Percentiles rank a stretch among this genome's conserved stretches.
Evolutionary conservation across 2,113 vertebrate species (phyloP).

Genomic region (Ochotona curzoniae): DNA sequence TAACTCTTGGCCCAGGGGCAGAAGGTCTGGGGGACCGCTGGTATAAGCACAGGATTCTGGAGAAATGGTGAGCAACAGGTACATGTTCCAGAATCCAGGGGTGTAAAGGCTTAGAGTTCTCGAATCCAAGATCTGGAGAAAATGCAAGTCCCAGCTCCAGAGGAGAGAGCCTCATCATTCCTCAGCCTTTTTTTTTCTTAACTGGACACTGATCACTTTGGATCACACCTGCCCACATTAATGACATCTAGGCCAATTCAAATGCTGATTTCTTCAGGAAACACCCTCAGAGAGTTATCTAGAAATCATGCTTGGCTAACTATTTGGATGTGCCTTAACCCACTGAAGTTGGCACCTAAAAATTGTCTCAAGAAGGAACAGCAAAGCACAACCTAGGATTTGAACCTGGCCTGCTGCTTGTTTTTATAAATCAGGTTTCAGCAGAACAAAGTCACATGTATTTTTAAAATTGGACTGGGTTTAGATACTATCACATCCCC

Average conservation of each 20-base stretch:
- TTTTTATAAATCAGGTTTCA: background rate
- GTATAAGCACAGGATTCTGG: background rate
- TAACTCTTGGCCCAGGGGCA: background rate
- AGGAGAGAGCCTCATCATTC: background rate
- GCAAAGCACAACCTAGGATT: background rate
- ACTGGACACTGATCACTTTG: background rate
- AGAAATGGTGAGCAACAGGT: background rate
- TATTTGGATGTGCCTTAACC: background rate
- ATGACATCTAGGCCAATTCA: background rate
- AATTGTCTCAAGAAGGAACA: background rate
- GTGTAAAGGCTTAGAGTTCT: background rate
- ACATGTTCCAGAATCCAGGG: background rate
- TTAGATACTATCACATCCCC: background rate
- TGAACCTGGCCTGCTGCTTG: background rate
- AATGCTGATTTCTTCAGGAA: background rate
- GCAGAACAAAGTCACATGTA: background rate
- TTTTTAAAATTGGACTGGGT: background rate
- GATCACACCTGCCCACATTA: background rate
- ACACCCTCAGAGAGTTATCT: background rate
- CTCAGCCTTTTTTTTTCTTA: background rate
- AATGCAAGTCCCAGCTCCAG: background rate
- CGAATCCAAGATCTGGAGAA: background rate
- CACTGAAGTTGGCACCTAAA: background rate
- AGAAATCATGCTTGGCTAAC: background rate
- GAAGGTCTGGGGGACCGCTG: background rate